Evolutionary conservation across 2,113 vertebrate species (phyloP), one percentile per base, ranked within the genome.

Genomic region (Tachuris rubrigastra): DNA sequence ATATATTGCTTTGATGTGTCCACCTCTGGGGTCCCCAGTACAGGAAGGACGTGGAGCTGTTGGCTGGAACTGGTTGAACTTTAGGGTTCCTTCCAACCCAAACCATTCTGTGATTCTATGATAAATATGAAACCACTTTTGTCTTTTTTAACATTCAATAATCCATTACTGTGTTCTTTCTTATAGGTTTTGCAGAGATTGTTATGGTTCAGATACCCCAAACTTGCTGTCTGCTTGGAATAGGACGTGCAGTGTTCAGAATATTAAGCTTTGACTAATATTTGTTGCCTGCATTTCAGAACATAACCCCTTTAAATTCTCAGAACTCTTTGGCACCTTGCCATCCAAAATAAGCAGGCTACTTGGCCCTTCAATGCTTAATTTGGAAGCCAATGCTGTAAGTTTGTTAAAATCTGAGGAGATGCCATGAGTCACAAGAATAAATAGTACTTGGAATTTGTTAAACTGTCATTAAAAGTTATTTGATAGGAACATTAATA

Each of bases 401-500:
- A 73, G 13, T 82, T 92, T 66, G 41, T 58, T 89, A 50, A 85
- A 87, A 79, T 87, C 49, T 69, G 49, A 22, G 78, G 35, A 92
- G 22, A 25, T 94, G 41, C 49, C 56, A 22, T 89, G 81, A 95
- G 37, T 94, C 81, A 91, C 16, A 71, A 46, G 67, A 79, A 91
- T 72, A 91, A 95, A 87, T 52, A 93, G n/a, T 91, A 76, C 62
- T 81, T 91, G 87, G 84, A 89, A 87, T 79, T 91, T 73, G 49
- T 96, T 89, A 89, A 87, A 69, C 35, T 73, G 24, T 85, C 62
- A 74, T 87, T 93, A 96, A 69, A 95, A 91, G 78, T 76, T 74
- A 94, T 71, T 79, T 76, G 67, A 94, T 79, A 85, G 47, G 42
- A 95, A 67, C 49, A 85, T 83, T 76, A 91, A 63, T 90, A 94